Percentiles rank a stretch among this genome's conserved stretches.
phyloP scores from a whole-genome alignment of 2,797 vertebrate genomes.

The Hyperoplus immaculatus region DNA sequence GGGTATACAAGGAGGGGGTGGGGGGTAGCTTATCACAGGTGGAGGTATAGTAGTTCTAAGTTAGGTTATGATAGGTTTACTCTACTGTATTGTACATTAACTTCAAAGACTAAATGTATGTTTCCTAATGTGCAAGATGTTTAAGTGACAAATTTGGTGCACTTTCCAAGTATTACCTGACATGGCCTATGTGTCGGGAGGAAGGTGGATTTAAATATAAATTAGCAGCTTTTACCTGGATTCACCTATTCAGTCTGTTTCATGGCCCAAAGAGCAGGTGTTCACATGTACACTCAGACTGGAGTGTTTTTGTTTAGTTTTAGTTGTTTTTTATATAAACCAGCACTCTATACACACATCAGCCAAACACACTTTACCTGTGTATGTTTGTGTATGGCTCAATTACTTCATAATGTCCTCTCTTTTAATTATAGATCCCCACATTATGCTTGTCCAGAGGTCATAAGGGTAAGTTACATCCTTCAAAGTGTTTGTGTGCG shows the following conservation, averaged over 20 bases:
- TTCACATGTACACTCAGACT: constrained; percentile 4
- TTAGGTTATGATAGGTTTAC: not conserved
- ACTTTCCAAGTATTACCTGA: not conserved
- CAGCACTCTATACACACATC: not conserved
- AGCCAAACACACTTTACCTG: not conserved
- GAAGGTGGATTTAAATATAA: constrained; percentile 8
- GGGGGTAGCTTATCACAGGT: no score
- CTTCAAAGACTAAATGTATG: not conserved
- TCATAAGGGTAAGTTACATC: constrained; percentile 92
- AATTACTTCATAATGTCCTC: not conserved
- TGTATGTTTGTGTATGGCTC: not conserved
- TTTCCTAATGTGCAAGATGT: not conserved
- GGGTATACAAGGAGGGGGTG: no score
- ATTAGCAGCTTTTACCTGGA: constrained; percentile 28
- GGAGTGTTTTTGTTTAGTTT: not conserved
- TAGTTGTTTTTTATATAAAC: constrained; percentile 1
- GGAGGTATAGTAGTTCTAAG: no score
- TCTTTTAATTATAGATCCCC: constrained; percentile 88
- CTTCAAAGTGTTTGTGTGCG: not conserved
- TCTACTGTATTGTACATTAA: not conserved
- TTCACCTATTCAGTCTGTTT: constrained; percentile 8
- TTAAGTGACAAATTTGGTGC: not conserved
- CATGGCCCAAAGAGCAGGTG: constrained; percentile 19
- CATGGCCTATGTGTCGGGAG: not conserved
- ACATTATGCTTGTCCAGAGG: constrained; percentile 98